Evolutionary conservation across 64 coral and sea anemone species (phyloP).

Genomic region (Anthopleura sola): DNA sequence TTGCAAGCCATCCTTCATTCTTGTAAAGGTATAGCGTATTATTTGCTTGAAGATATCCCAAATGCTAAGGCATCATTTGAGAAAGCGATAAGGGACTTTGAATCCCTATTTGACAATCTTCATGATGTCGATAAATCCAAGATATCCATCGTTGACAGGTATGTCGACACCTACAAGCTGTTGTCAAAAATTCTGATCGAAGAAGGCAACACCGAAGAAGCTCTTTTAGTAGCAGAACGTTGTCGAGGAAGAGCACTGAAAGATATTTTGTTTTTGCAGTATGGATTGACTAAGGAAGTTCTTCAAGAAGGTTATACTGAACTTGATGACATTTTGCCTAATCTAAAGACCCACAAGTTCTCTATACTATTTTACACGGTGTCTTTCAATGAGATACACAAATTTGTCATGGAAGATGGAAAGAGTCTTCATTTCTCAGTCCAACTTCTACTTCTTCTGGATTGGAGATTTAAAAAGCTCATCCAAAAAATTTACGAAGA

Average conservation of each 20-base stretch:
- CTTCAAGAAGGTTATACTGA: neutral
- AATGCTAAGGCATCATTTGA: neutral
- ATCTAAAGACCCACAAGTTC: neutral
- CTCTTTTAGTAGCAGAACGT: neutral
- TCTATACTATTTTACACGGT: neutral
- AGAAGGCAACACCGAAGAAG: neutral
- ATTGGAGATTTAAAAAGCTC: neutral
- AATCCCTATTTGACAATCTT: neutral
- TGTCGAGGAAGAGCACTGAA: neutral
- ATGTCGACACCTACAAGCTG: neutral
- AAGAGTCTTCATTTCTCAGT: neutral
- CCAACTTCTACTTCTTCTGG: neutral
- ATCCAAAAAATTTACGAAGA: neutral
- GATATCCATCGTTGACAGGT: constrained; percentile 2
- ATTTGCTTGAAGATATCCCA: neutral
- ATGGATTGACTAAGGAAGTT: neutral
- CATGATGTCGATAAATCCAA: neutral
- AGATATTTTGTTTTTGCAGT: neutral
- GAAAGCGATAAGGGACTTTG: neutral
- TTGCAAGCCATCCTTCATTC: neutral
- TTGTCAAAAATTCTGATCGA: neutral
- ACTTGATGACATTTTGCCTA: neutral
- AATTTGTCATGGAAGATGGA: neutral
- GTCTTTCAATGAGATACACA: neutral
- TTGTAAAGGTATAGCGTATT: neutral